Conservation (phyloP, 1,140 invertebrate species). For the Homalodisca vitripennis region DNA sequence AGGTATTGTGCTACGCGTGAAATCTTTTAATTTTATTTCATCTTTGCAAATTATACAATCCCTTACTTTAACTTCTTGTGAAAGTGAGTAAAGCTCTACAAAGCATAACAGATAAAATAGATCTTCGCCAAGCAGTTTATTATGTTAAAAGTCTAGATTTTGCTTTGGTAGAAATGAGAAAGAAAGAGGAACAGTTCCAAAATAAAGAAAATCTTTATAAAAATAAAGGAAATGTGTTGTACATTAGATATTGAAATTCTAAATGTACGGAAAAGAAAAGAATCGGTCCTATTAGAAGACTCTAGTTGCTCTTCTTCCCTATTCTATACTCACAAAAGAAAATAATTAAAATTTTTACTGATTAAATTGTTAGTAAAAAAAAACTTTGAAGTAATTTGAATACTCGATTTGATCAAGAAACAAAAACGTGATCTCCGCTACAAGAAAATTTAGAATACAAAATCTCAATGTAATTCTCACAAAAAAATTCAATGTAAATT, state of each 20-base stretch:
- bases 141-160: slow-evolving; percentile 28
- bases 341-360: too few relatives aligned
- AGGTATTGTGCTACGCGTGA: slow-evolving; percentile 33
- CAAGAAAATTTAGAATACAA: too few relatives aligned
- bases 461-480: too few relatives aligned
- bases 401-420: too few relatives aligned
- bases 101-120: slow-evolving; percentile 26
- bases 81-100: slow-evolving; percentile 36
- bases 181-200: slow-evolving; percentile 26
- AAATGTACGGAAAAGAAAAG: neutral
- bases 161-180: slow-evolving; percentile 31
- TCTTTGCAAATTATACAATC: slow-evolving; percentile 33
- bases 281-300: neutral
- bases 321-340: too few relatives aligned
- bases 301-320: neutral
- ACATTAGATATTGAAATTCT: slow-evolving; percentile 32
- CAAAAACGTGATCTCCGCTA: too few relatives aligned
- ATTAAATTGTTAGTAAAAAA: too few relatives aligned
- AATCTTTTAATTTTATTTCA: slow-evolving; percentile 36
- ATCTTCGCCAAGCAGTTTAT: slow-evolving; percentile 33
- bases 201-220: slow-evolving; percentile 20
- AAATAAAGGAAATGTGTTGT: slow-evolving; percentile 23
- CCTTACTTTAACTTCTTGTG: slow-evolving; percentile 34
- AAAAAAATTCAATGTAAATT: too few relatives aligned
- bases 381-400: too few relatives aligned